Evolutionary conservation across 2,888 invertebrate species (phyloP).

Genomic region (Crematogaster levior): DNA sequence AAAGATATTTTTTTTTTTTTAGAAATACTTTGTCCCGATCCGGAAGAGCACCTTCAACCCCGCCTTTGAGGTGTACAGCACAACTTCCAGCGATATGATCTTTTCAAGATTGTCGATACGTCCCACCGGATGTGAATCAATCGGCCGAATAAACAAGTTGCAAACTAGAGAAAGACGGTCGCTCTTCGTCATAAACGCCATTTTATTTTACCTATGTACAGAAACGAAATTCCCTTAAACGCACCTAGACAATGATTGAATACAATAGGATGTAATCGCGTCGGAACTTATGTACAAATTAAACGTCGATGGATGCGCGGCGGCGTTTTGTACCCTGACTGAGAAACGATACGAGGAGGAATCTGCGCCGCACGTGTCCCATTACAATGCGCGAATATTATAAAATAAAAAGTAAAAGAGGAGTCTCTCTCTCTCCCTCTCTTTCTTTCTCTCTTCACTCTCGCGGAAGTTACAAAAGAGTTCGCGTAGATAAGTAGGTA

Average conservation of each 20-base stretch:
- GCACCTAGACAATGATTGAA: slow-evolving; percentile 72
- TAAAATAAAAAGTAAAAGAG: slow-evolving; percentile 68
- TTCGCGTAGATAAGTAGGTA: slow-evolving; percentile 51
- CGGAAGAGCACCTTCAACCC: no score
- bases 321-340: slow-evolving; percentile 72
- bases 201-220: slow-evolving; percentile 79
- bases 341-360: slow-evolving; percentile 67
- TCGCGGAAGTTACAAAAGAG: slow-evolving; percentile 59
- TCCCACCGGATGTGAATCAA: background rate
- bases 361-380: slow-evolving; percentile 48
- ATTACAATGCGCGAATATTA: slow-evolving; percentile 55
- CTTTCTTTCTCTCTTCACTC: slow-evolving; percentile 28
- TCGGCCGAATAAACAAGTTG: background rate
- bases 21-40: no score
- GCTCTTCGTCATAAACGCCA: slow-evolving; percentile 72
- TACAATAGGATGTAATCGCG: slow-evolving; percentile 65
- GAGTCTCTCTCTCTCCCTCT: slow-evolving; percentile 45
- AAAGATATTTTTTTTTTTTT: no score
- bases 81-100: background rate
- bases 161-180: background rate
- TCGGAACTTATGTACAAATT: slow-evolving; percentile 74
- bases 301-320: slow-evolving; percentile 59
- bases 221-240: slow-evolving; percentile 74
- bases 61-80: no score
- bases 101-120: background rate